These are phyloP conservation scores for Brachionus plicatilis DNA, from an alignment of 1,140 invertebrate genomes.

Conservation along the genomic window DNA sequence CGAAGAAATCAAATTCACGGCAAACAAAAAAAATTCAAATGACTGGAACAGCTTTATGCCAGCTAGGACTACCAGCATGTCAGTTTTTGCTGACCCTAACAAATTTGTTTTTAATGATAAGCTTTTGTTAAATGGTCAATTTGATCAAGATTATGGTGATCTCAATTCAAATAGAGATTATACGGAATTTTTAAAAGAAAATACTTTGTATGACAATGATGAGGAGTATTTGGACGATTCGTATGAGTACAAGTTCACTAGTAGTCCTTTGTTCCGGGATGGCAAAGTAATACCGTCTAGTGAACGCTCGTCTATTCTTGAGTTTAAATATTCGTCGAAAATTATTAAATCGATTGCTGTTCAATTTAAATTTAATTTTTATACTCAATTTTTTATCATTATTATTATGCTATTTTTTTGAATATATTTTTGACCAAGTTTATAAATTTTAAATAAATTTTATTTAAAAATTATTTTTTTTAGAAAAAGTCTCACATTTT, in stretches of 20 bases:
- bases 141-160: background rate
- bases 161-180: background rate
- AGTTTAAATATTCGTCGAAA: background rate
- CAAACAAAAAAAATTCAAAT: background rate
- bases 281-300: background rate
- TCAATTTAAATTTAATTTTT: background rate
- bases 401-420: background rate
- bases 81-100: background rate
- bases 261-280: background rate
- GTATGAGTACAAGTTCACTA: background rate
- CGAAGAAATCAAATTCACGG: background rate
- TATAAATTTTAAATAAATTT: background rate
- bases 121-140: background rate
- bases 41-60: background rate
- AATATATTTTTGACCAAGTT: background rate
- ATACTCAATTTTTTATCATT: background rate
- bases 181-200: background rate
- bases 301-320: slow-evolving; percentile 6
- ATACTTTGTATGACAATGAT: background rate
- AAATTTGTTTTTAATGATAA: background rate
- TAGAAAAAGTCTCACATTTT: too few relatives aligned
- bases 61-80: background rate
- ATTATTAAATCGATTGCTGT: background rate
- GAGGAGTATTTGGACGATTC: background rate
- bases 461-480: background rate